A percentile compares a stretch with the other conserved stretches of the same genome.
phyloP scores from a whole-genome alignment of 1,140 invertebrate genomes.

The Mactra quadrangularis region DNA sequence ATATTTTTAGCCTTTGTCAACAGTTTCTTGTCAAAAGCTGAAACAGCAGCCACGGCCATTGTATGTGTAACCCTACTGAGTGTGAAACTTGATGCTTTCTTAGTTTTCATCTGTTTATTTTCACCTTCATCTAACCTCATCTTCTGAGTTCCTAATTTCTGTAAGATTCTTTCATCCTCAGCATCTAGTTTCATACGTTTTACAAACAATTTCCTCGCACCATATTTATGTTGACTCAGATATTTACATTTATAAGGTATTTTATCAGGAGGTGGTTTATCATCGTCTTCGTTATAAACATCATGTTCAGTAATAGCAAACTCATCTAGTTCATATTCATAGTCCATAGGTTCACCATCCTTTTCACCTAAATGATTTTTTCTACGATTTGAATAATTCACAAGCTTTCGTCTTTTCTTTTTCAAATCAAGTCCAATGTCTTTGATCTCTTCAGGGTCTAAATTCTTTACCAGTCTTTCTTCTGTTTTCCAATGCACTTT shows the following conservation, averaged over 20 bases:
- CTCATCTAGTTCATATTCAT: slow-evolving; percentile 49
- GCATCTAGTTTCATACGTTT: slow-evolving; percentile 64
- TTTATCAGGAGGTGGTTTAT: slow-evolving; percentile 45
- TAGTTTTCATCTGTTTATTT: neutral
- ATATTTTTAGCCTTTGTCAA: slow-evolving; percentile 29
- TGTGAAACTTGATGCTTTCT: slow-evolving; percentile 8
- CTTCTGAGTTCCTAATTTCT: slow-evolving; percentile 71
- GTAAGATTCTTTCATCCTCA: slow-evolving; percentile 68
- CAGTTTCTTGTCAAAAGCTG: slow-evolving; percentile 53
- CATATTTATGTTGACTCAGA: slow-evolving; percentile 58
- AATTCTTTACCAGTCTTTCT: slow-evolving; percentile 68
- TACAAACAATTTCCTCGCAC: slow-evolving; percentile 65
- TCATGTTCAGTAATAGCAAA: slow-evolving; percentile 39
- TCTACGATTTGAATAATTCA: slow-evolving; percentile 64
- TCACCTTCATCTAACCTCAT: neutral
- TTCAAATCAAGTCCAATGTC: slow-evolving; percentile 73
- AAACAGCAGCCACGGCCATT: slow-evolving; percentile 62
- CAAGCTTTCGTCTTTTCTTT: slow-evolving; percentile 71
- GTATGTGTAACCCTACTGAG: slow-evolving; percentile 29
- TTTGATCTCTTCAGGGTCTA: slow-evolving; percentile 70
- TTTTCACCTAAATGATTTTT: slow-evolving; percentile 42
- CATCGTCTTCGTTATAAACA: slow-evolving; percentile 58
- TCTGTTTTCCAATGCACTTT: slow-evolving; percentile 77
- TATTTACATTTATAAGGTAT: slow-evolving; percentile 48
- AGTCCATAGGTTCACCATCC: slow-evolving; percentile 42